Evolutionary conservation across 2,888 invertebrate species (phyloP), one percentile per base, ranked within the genome.

Genomic region (Ophion ellenae): DNA sequence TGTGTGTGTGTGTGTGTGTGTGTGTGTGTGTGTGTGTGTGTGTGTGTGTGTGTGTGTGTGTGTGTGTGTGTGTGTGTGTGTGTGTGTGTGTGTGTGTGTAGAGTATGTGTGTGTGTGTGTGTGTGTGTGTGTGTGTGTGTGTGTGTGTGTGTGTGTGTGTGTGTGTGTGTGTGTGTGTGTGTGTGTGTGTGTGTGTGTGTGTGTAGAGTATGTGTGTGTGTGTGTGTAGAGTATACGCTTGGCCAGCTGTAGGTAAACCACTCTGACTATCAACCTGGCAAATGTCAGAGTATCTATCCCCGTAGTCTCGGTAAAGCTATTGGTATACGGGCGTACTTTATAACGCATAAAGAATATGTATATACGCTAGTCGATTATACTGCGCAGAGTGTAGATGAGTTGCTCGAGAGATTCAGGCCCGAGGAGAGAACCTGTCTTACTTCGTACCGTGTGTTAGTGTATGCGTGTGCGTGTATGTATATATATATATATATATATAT

Each of bases 211-310:
- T n/a, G 73, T 36, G 24, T 36, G n/a, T 57, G 14, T 28, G 3
- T 53, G 28, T 70, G 32, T 53, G 45, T 17, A 32, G 61, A 80
- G 70, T 53, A 45, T 57, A 80, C 57, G 66, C 69, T 76, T 66
- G 6, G 59, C 64, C 87, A 86, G 88, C 89, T 90, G 92, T 92
- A 92, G 92, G 92, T 92, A 92, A 92, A 92, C 91, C 91, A 92
- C 91, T 92, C 90, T 81, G 90, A 88, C 91, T 92, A 92, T 92
- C 92, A 92, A 91, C 91, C 91, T 89, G 90, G 92, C 92, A 92
- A 92, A 92, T 92, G 92, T 92, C 92, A 92, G 91, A 92, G 91
- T 92, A 90, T 92, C 89, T 88, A 90, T 89, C 88, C 85, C 75
- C 83, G 61, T 85, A 36, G 32, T 32, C 17, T 20, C 28, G 5